Percentiles rank a stretch among this genome's conserved stretches.
These are phyloP conservation scores for Pyrgilauda ruficollis DNA, from an alignment of 2,113 vertebrate species.

Conservation along the genomic window DNA sequence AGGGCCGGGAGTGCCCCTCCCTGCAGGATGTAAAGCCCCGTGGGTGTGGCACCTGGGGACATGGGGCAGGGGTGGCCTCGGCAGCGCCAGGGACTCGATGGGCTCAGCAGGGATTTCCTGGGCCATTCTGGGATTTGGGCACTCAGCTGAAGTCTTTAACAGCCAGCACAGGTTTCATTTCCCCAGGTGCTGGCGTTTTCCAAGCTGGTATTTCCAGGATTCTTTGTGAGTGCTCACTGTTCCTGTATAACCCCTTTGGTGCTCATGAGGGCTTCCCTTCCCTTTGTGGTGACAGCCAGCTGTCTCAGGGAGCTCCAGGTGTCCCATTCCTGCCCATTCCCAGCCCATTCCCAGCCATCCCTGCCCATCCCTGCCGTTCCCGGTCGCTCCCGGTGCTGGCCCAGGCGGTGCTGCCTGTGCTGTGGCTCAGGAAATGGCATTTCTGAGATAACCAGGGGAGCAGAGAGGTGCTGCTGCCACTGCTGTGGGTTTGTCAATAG, in stretches of 20 bases:
- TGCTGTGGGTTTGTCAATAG: not conserved
- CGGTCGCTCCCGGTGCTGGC: not conserved
- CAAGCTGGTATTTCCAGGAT: not conserved
- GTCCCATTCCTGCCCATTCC: not conserved
- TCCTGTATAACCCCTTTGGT: not conserved
- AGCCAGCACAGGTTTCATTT: accelerated
- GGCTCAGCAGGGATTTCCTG: not conserved
- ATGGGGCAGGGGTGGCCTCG: not conserved
- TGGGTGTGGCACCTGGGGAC: not conserved
- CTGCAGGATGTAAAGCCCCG: not conserved
- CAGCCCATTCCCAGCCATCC: too few relatives aligned
- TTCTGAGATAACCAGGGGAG: accelerated
- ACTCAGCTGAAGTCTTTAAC: too few relatives aligned
- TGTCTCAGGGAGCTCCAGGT: not conserved
- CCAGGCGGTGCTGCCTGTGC: too few relatives aligned
- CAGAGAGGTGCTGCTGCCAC: not conserved
- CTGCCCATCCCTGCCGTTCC: not conserved
- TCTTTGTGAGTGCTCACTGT: too few relatives aligned
- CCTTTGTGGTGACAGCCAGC: not conserved
- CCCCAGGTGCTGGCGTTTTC: not conserved
- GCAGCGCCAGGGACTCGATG: not conserved
- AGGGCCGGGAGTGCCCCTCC: not conserved
- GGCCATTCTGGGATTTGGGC: not conserved
- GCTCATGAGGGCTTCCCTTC: not conserved
- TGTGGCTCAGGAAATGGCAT: not conserved